Base-by-base conservation (phyloP, 2,888 invertebrate species). In the Poecilus cupreus region DNA sequence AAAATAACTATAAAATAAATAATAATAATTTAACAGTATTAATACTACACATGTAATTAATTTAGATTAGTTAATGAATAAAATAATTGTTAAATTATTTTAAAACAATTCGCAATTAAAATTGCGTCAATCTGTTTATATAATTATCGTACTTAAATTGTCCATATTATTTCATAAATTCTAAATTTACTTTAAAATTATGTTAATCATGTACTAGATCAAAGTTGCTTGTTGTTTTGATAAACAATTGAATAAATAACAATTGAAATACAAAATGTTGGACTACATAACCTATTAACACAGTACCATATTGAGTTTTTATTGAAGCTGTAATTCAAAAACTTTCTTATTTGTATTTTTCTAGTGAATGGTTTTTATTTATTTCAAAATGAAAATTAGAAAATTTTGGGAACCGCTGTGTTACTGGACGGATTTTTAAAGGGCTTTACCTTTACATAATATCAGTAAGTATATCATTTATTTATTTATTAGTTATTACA, bases 11-110 rank as follows among this genome's bases (percentile, higher is more conserved):
- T 75, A 32, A 76, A 32, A 54, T 54, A 37, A 51, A 54, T 76
- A 77, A 77, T 32, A 32, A 32, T 77, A 57, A 77, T 77, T 77
- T 72, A 72, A 72, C 72, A 72, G 49, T 72, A 72, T 72, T 72
- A 68, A 68, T 68, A 60, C 16, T 68, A 68, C 16, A 68, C 37
- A 68, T 68, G 64, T 68, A 68, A 68, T 68, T 68, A 68, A 68
- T 68, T 68, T 37, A 68, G 64, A 60, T 13, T 60, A 60, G 64
- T 68, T 68, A 68, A 68, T 18, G 13, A 18, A 51, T 60, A 60
- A 60, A 60, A 60, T 60, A 60, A 60, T 60, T 60, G 60, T 60
- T 60, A 26, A 60, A 60, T 60, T 60, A 60, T 60, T 60, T 60
- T 26, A 60, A 60, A n/a, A 26, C 22, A 18, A 54, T 54, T 54